Evolutionary conservation across 2,113 vertebrate species (phyloP), one percentile per base, ranked within the genome.

Genomic region (Syngnathus typhle): DNA sequence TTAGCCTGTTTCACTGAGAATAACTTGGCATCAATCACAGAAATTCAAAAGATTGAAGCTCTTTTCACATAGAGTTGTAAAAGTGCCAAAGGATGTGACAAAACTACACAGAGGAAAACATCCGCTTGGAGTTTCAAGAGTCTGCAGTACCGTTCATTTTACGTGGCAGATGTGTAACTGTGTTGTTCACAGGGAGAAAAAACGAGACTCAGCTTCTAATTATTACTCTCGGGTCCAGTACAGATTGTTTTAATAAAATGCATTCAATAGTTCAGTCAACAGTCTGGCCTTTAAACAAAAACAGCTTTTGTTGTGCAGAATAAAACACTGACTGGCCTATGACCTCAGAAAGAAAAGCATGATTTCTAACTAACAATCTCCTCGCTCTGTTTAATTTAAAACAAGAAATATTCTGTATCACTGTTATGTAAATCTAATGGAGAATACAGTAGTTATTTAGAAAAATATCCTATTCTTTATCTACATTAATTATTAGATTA

Each of bases 1-100:
- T 76, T 72, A 85, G 76, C 71, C 67, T 1, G 6, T 51, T 32
- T 77, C 46, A 27, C 46, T 51, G 64, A 67, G 68, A 75, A 27
- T 65, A 70, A 77, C 60, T 74, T 80, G 63, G 43, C 54, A 21
- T 49, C 70, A 16, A 65, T 76, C 69, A 74, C 67, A 70, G 41
- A 59, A 73, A 79, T 74, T 68, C 69, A 64, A 37, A 38, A 16
- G n/a, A 67, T 2, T 32, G 23, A 15, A 36, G 27, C 13, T 58
- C 5, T 56, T 69, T 65, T 49, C 16, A 69, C 27, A 39, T 49
- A n/a, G 11, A 55, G n/a, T 56, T 65, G 37, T 10, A 2, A 65
- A 59, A 59, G 32, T 38, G 11, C 56, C 27, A 60, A 60, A 38
- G 47, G n/a, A 55, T 71, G 21, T 63, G 23, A 39, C 47, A 69